Base-by-base conservation (phyloP, 2,888 invertebrate genomes). In the Eristalis pertinax region DNA sequence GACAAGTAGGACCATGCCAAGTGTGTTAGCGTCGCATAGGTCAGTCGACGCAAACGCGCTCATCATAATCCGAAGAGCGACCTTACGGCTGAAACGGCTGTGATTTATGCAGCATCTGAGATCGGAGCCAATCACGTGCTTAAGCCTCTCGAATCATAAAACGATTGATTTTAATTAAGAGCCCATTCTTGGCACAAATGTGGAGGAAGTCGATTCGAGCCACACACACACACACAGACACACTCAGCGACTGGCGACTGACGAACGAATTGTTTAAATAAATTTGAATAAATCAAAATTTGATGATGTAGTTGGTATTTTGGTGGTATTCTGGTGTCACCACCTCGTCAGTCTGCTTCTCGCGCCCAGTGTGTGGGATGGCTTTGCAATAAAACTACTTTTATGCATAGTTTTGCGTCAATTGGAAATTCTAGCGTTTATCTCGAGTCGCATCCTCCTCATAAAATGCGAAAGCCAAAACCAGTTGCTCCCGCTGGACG, bases 91-190 rank as follows among this genome's bases (percentile, higher is more conserved):
- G 10, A 60, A 13, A 15, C 60, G 0, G 13, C 3, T 26, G 56
- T 60, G 60, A 60, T 60, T 60, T 60, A 60, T 60, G 60, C 60
- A 60, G 60, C 60, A 4, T 11, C 60, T 13, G 60, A 24, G 60
- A 60, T 60, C 26, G 7, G 24, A 60, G 60, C 26, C 26, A 15
- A 29, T 60, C 60, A 29, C 26, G 60, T 60, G 60, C 60, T 29
- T 24, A 29, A 26, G 15, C 15, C 60, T 60, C 26, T 60, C 60
- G 11, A 60, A 60, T 60, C 60, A 24, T 5, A 15, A 24, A 24
- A 15, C 60, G 60, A 60, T 60, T 60, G 60, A 26, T 24, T 60
- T 60, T 60, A 60, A 60, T 60, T 60, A 60, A 29, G 15, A 13
- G 60, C 26, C 26, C 26, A 60, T 60, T 60, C 60, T 60, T 60